Conservation (phyloP, 2,797 vertebrate genomes). For the Falco peregrinus region DNA sequence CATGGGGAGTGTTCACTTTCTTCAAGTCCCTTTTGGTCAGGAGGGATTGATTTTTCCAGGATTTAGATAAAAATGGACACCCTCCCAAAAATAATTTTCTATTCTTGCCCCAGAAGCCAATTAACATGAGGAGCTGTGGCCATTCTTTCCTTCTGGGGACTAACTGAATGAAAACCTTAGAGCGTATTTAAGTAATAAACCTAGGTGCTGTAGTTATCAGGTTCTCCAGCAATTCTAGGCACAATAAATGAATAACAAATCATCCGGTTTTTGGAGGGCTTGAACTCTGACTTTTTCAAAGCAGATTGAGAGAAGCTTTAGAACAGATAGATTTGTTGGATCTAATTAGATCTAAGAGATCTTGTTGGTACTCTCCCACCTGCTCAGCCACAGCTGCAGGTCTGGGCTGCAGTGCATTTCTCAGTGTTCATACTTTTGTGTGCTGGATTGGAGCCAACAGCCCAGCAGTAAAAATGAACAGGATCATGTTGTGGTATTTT, state of each 20-base stretch:
- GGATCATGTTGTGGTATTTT: neutral
- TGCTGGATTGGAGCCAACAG: neutral
- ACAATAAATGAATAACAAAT: constrained; percentile 4
- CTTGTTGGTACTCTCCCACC: neutral
- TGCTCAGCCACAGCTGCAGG: neutral
- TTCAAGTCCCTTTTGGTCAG: constrained; percentile 17
- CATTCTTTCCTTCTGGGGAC: neutral
- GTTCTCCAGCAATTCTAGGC: neutral
- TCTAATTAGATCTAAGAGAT: neutral
- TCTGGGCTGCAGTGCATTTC: neutral
- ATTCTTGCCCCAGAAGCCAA: constrained; percentile 53
- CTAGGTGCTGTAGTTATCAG: neutral
- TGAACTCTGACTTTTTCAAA: constrained; percentile 1
- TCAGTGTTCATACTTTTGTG: neutral
- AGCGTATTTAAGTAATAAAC: constrained; percentile 9
- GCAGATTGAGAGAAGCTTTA: neutral
- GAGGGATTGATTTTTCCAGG: constrained; percentile 38
- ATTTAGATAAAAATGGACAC: constrained; percentile 36
- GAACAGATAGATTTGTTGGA: neutral
- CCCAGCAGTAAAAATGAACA: neutral
- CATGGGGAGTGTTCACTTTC: constrained; percentile 35
- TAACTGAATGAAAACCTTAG: neutral
- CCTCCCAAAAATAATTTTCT: constrained; percentile 11
- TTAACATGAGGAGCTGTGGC: constrained; percentile 27
- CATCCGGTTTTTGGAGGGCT: neutral